Evolutionary conservation across 2,888 invertebrate species (phyloP).

Genomic region (Patella depressa): DNA sequence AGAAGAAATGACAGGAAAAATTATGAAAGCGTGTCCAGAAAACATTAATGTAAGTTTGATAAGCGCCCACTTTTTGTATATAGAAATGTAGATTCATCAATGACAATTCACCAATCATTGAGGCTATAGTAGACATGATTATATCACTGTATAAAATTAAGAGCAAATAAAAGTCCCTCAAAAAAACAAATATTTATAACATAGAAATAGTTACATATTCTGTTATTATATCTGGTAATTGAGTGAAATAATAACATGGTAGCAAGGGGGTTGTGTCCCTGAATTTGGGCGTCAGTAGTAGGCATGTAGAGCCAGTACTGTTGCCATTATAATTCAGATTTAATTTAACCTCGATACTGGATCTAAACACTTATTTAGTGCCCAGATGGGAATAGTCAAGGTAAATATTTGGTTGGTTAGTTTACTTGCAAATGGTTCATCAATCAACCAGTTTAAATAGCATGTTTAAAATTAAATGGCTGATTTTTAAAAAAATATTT

Average conservation of each 20-base stretch:
- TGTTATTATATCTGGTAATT: too few species aligned
- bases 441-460: not conserved
- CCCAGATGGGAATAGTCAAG: constrained; percentile 2
- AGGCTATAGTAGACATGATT: too few species aligned
- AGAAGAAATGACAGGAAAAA: not conserved
- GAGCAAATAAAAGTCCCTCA: too few species aligned
- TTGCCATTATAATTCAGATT: constrained; percentile 8
- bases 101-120: too few species aligned
- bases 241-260: too few species aligned
- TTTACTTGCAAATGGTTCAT: not conserved
- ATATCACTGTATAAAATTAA: too few species aligned
- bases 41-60: not conserved
- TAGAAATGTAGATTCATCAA: too few species aligned
- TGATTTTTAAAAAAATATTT: too few species aligned
- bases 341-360: not conserved
- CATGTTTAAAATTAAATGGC: too few species aligned
- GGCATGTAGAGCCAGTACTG: constrained; percentile 8
- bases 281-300: constrained; percentile 8
- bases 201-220: too few species aligned
- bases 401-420: constrained; percentile 2
- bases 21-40: constrained; percentile 3
- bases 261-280: not conserved
- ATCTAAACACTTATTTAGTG: not conserved
- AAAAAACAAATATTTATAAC: too few species aligned
- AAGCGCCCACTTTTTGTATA: too few species aligned